phyloP scores from a whole-genome alignment of 2,888 invertebrate genomes.

The Teinopalpus imperialis region DNA sequence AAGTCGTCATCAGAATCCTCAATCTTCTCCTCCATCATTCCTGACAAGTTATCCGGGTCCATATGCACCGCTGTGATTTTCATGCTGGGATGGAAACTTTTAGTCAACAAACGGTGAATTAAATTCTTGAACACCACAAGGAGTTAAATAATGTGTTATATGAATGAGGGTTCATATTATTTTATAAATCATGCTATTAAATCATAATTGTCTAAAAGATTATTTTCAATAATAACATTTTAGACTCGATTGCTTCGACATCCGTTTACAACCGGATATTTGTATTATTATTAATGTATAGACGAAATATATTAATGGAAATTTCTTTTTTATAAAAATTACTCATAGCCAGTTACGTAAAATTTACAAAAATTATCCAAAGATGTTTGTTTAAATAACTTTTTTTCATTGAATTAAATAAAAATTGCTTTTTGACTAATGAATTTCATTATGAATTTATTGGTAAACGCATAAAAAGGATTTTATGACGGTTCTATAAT shows the following conservation, averaged over 20 bases:
- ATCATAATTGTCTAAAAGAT: slow-evolving; percentile 10
- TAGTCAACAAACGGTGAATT: slow-evolving; percentile 80
- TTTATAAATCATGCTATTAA: slow-evolving; percentile 25
- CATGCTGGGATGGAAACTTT: slow-evolving; percentile 84
- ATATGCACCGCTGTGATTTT: slow-evolving; percentile 84
- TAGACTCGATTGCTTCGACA: slow-evolving; percentile 2
- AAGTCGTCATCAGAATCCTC: slow-evolving; percentile 58
- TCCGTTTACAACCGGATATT: slow-evolving; percentile 1
- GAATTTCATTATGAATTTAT: too few species aligned
- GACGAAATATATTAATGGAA: slow-evolving; percentile 25
- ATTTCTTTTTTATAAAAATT: slow-evolving; percentile 14
- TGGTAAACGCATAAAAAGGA: too few species aligned
- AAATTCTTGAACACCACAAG: background rate
- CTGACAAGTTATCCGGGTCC: slow-evolving; percentile 78
- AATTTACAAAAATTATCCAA: slow-evolving; percentile 17
- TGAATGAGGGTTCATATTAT: slow-evolving; percentile 31
- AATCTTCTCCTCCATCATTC: slow-evolving; percentile 80
- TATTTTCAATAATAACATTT: slow-evolving; percentile 14
- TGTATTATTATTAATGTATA: slow-evolving; percentile 22
- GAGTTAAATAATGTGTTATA: slow-evolving; percentile 28
- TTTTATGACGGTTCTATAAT: too few species aligned
- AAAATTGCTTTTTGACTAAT: too few species aligned
- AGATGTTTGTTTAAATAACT: slow-evolving; percentile 20
- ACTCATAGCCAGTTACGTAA: slow-evolving; percentile 11
- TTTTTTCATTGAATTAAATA: too few species aligned